phyloP scores from a whole-genome alignment of 2,888 invertebrate genomes.

The Galeopsomyia nigrocyanea region DNA sequence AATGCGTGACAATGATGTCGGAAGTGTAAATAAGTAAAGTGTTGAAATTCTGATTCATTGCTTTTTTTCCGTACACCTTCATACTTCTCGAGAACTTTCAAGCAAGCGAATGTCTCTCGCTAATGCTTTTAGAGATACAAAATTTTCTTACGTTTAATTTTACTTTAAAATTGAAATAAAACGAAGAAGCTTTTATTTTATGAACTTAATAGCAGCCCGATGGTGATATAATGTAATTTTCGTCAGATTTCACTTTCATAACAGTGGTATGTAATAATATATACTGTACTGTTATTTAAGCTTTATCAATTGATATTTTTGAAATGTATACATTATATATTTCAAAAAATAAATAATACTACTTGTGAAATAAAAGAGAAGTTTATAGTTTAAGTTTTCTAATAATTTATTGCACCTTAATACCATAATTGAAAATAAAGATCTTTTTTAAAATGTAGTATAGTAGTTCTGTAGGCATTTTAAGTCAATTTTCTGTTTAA shows the following conservation, averaged over 20 bases:
- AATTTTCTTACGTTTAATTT: conserved; percentile 24
- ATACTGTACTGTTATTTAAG: conserved; percentile 33
- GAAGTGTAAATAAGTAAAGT: conserved; percentile 49
- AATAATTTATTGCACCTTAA: conserved; percentile 33
- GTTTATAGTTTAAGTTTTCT: conserved; percentile 30
- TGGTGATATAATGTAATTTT: conserved; percentile 10
- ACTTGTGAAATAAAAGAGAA: conserved; percentile 39
- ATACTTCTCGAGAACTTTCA: conserved; percentile 26
- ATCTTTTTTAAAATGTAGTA: too few species aligned
- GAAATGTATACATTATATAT: conserved; percentile 40
- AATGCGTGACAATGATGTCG: conserved; percentile 39
- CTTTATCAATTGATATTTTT: conserved; percentile 36
- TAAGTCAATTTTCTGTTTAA: background rate
- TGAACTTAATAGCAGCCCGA: conserved; percentile 1
- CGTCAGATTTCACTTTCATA: conserved; percentile 22
- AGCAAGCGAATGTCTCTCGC: conserved; percentile 20
- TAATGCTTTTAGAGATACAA: conserved; percentile 11
- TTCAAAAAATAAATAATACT: conserved; percentile 33
- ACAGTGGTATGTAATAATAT: conserved; percentile 31
- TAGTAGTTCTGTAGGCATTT: too few species aligned
- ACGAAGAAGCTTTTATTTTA: conserved; percentile 1
- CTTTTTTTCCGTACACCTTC: conserved; percentile 45
- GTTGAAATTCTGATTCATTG: conserved; percentile 44
- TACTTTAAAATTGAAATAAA: conserved; percentile 13
- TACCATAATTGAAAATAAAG: too few species aligned